Conservation (phyloP, 2,797 vertebrate species). For the Brachyalestes nurse region DNA sequence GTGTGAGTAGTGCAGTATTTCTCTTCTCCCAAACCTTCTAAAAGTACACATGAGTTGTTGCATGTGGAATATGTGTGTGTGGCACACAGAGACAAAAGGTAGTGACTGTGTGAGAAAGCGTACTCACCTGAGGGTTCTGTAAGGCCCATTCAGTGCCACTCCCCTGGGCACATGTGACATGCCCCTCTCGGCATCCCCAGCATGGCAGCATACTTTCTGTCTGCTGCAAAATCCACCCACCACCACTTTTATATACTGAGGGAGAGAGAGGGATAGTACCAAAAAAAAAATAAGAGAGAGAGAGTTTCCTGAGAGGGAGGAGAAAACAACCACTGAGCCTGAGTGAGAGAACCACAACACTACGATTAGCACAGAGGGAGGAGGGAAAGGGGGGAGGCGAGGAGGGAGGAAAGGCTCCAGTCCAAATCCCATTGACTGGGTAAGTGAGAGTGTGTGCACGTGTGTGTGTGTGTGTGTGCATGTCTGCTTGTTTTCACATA, state of each 20-base stretch:
- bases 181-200: slow-evolving; percentile 53
- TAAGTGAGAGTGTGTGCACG: slow-evolving; percentile 11
- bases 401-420: slow-evolving; percentile 37
- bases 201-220: slow-evolving; percentile 56
- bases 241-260: slow-evolving; percentile 73
- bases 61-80: slow-evolving; percentile 18
- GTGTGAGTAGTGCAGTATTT: slow-evolving; percentile 21
- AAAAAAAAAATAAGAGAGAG: slow-evolving; percentile 20
- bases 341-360: slow-evolving; percentile 69
- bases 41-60: not conserved
- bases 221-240: slow-evolving; percentile 64
- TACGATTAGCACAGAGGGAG: slow-evolving; percentile 66
- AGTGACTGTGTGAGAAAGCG: slow-evolving; percentile 1
- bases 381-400: slow-evolving; percentile 38
- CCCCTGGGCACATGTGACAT: slow-evolving; percentile 52
- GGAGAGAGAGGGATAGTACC: too few relatives aligned
- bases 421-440: slow-evolving; percentile 63
- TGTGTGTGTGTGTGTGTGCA: slow-evolving; percentile 14
- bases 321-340: slow-evolving; percentile 63
- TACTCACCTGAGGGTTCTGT: slow-evolving; percentile 59
- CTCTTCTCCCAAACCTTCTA: slow-evolving; percentile 3
- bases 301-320: slow-evolving; percentile 63
- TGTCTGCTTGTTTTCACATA: slow-evolving; percentile 5
- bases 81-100: slow-evolving; percentile 7
- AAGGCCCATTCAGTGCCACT: slow-evolving; percentile 34